Evolutionary conservation across 2,797 vertebrate species (phyloP).

Genomic region (Xenopus petersii): DNA sequence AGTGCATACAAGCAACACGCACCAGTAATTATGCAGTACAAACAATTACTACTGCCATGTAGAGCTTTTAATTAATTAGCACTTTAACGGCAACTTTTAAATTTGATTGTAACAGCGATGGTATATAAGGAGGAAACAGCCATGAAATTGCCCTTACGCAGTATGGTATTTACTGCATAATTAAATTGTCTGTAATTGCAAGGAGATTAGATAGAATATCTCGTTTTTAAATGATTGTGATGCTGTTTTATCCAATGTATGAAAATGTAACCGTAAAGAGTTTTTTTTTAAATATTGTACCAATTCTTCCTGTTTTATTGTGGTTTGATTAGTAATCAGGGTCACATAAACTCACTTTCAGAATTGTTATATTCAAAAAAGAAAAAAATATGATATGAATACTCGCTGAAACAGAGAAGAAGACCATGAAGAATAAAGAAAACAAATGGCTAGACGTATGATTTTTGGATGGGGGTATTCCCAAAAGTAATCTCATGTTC

Average conservation of each 20-base stretch:
- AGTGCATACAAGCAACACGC: slow-evolving; percentile 38
- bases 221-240: slow-evolving; percentile 38
- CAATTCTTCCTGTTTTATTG: not conserved
- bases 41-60: slow-evolving; percentile 44
- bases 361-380: too few species aligned
- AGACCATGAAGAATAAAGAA: too few species aligned
- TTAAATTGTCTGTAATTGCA: slow-evolving; percentile 50
- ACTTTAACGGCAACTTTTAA: slow-evolving; percentile 47
- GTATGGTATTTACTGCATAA: slow-evolving; percentile 47
- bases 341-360: too few species aligned
- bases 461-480: too few species aligned
- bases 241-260: slow-evolving; percentile 40
- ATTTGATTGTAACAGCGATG: slow-evolving; percentile 47
- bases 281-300: not conserved
- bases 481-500: too few species aligned
- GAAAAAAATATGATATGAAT: too few species aligned
- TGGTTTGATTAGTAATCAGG: too few species aligned
- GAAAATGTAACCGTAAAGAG: slow-evolving; percentile 28
- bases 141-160: slow-evolving; percentile 47
- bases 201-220: slow-evolving; percentile 46
- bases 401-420: too few species aligned
- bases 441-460: too few species aligned
- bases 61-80: slow-evolving; percentile 49
- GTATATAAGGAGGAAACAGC: slow-evolving; percentile 41
- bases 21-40: slow-evolving; percentile 49